Percentiles rank a stretch among this genome's conserved stretches.
These are phyloP conservation scores for Gnathonemus echidnorhynchus DNA, from an alignment of 2,113 vertebrate species.

Conservation along the genomic window DNA sequence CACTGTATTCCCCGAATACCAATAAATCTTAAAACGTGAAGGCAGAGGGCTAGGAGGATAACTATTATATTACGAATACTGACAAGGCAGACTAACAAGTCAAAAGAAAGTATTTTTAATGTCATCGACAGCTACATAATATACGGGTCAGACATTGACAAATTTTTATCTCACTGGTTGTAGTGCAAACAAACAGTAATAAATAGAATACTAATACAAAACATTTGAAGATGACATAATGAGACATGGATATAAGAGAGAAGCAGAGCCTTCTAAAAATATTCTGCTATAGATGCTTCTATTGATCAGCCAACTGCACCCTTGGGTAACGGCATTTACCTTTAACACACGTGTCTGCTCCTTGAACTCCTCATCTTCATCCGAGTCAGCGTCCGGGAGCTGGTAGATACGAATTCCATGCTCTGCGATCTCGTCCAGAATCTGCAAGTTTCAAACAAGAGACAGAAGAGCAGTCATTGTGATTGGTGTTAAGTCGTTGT, in stretches of 20 bases:
- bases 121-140: neutral
- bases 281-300: neutral
- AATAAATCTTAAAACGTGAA: neutral
- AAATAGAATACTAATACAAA: neutral
- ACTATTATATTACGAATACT: neutral
- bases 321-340: conserved; percentile 41
- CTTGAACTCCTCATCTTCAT: conserved; percentile 92
- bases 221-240: neutral
- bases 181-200: neutral
- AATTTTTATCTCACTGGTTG: neutral
- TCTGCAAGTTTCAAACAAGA: conserved; percentile 44
- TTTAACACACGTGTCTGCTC: conserved; percentile 86
- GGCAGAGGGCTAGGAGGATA: neutral
- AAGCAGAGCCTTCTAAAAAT: neutral
- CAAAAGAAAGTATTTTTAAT: neutral
- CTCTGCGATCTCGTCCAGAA: conserved; percentile 84
- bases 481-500: neutral
- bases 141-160: neutral
- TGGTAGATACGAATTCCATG: conserved; percentile 87
- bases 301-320: neutral
- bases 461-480: neutral
- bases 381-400: conserved; percentile 85
- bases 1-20: neutral
- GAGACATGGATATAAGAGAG: neutral
- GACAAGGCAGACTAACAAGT: neutral